Base-by-base conservation (phyloP, 2,888 invertebrate species). In the Fragum whitleyi region DNA sequence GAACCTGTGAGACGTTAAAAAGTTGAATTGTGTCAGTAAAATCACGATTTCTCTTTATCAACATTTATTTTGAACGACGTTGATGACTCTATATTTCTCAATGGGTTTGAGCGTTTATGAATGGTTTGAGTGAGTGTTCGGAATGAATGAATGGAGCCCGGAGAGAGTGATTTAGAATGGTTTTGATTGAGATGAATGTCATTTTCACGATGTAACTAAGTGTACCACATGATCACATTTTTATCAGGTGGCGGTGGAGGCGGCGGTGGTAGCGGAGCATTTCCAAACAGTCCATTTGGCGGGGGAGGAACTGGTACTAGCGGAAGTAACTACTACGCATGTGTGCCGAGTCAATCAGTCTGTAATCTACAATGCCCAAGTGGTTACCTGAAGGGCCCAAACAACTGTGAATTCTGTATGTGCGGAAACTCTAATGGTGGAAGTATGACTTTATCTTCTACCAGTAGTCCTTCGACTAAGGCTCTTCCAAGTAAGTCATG, bases 331-430 rank as follows among this genome's bases (percentile, higher is more conserved):
- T 81, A 69, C 23, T 29, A 61, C 29, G 62, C 80, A n/a, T 81
- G 80, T 32, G 53, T 32, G n/a, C 80, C 80, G 9, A 19, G 42
- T 36, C 80, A 81, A 23, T 19, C 62, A 1, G 11, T 36, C 26
- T 81, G 80, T 26, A 19, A 42, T 1, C 57, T 81, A 19, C 53
- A 70, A 2, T 81, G 80, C 47, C 39, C 19, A 14, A 42, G 21
- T 9, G 80, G 80, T 0, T 81, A 77, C 57, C 39, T 81, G 21
- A 76, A 77, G 42, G 80, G 80, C 1, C 80, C 80, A 55, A 26
- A 19, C 19, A 76, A 76, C 5, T 81, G 80, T 28, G 77, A 81
- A 39, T 81, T 81, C 74, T 81, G 80, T 28, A 36, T 70, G 59
- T 80, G 80, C 28, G 32, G 39, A 14, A 28, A 36, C 2, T 29